Conservation (phyloP, 2,888 invertebrate genomes). For the Drosophila colorata region DNA sequence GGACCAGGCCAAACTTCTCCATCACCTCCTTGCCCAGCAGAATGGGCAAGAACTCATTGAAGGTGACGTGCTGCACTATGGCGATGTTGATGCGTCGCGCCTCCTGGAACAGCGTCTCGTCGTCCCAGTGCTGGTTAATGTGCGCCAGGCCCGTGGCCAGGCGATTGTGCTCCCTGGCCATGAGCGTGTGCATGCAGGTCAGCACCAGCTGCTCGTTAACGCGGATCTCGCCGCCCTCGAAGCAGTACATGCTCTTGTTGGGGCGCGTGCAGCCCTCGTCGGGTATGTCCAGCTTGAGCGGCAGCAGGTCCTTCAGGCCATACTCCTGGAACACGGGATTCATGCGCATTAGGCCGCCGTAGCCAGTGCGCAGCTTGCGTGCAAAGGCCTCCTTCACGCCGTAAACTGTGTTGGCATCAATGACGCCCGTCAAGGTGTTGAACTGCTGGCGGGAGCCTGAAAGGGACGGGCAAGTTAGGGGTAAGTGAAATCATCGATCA, state of each 20-base stretch:
- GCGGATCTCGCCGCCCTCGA: slow-evolving; percentile 96
- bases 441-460: slow-evolving; percentile 93
- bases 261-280: slow-evolving; percentile 97
- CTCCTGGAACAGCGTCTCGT: slow-evolving; percentile 96
- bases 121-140: slow-evolving; percentile 97
- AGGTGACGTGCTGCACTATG: slow-evolving; percentile 95
- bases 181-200: slow-evolving; percentile 95
- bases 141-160: slow-evolving; percentile 91
- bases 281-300: slow-evolving; percentile 94
- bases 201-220: slow-evolving; percentile 96
- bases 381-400: slow-evolving; percentile 93
- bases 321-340: slow-evolving; percentile 95
- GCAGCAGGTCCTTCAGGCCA: slow-evolving; percentile 94
- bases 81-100: slow-evolving; percentile 93
- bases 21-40: slow-evolving; percentile 95
- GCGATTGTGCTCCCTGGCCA: slow-evolving; percentile 96
- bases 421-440: slow-evolving; percentile 93
- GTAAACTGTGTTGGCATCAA: slow-evolving; percentile 96
- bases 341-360: slow-evolving; percentile 93
- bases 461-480: background rate
- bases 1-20: slow-evolving; percentile 94
- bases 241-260: slow-evolving; percentile 95
- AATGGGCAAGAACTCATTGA: slow-evolving; percentile 95
- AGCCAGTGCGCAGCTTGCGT: slow-evolving; percentile 92
- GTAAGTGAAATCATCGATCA: background rate